These are phyloP conservation scores for Caenorhabditis angaria DNA, from an alignment of 2,888 invertebrate genomes.

Conservation along the genomic window DNA sequence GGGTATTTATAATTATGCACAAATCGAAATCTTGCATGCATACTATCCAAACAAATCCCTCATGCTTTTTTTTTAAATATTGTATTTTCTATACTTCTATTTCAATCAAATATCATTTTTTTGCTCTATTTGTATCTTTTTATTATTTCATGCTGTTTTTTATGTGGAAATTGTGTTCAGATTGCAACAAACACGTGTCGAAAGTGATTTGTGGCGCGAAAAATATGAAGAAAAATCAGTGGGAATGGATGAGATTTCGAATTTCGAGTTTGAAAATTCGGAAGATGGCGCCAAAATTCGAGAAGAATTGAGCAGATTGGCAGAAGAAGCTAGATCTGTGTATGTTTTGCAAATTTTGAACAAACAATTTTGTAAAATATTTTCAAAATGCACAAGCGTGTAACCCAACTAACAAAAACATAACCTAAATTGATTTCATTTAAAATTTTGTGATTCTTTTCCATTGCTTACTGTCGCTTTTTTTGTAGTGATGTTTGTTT, in stretches of 20 bases:
- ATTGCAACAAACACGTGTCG: conserved; percentile 32
- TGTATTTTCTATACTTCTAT: background rate
- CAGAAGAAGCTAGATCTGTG: conserved; percentile 3
- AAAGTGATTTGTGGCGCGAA: conserved; percentile 42
- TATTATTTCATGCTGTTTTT: background rate
- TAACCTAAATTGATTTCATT: no score
- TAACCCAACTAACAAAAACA: no score
- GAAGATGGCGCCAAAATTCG: conserved; percentile 24
- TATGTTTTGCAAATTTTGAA: background rate
- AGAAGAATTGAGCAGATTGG: conserved; percentile 3
- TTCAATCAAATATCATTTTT: background rate
- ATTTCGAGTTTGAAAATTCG: conserved; percentile 42
- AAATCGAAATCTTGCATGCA: no score
- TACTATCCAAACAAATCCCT: no score
- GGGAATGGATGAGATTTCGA: conserved; percentile 35
- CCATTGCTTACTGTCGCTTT: no score
- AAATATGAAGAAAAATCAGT: conserved; percentile 40
- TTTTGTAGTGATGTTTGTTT: no score
- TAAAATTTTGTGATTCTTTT: no score
- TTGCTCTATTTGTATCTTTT: no score
- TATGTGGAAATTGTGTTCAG: conserved; percentile 12
- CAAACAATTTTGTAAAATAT: background rate
- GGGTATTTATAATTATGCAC: conserved; percentile 6
- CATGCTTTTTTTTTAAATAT: background rate
- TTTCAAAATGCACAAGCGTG: background rate